phyloP scores from a whole-genome alignment of 2,888 invertebrate genomes.

The Formica aserva region DNA sequence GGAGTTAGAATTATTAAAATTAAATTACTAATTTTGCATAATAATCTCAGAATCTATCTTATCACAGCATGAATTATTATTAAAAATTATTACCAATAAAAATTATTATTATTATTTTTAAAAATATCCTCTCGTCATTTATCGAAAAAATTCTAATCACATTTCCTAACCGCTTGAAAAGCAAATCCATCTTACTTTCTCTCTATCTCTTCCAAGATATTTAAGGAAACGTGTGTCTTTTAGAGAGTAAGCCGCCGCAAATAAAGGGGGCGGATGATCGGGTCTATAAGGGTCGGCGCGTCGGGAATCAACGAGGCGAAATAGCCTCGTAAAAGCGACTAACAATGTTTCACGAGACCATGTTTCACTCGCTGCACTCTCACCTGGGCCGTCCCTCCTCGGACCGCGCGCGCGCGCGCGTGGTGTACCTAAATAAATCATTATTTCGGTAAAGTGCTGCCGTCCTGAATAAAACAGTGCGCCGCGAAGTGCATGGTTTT shows the following conservation, averaged over 20 bases:
- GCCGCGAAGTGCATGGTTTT: constrained; percentile 70
- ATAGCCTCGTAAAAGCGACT: constrained; percentile 40
- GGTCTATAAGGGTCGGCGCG: background rate
- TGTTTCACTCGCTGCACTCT: constrained; percentile 23
- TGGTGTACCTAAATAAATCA: constrained; percentile 77
- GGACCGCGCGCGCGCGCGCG: constrained; percentile 9
- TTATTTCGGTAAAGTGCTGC: constrained; percentile 71
- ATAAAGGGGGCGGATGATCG: constrained; percentile 21
- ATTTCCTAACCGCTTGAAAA: background rate
- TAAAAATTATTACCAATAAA: background rate
- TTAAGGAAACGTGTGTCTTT: background rate
- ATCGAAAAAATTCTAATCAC: background rate
- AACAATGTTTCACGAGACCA: constrained; percentile 35
- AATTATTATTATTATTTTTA: background rate
- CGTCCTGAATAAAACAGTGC: constrained; percentile 78
- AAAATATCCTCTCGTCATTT: background rate
- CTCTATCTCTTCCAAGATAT: background rate
- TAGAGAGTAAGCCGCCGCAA: background rate
- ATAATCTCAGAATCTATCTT: background rate
- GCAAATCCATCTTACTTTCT: background rate
- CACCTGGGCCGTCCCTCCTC: constrained; percentile 17
- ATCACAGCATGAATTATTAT: background rate
- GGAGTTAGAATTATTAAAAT: constrained; percentile 13
- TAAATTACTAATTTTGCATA: background rate
- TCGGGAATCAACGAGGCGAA: constrained; percentile 32